A percentile compares a stretch with the other conserved stretches of the same genome.
These are phyloP conservation scores for Hemitrygon akajei DNA, from an alignment of 2,797 vertebrate genomes.

Conservation along the genomic window DNA sequence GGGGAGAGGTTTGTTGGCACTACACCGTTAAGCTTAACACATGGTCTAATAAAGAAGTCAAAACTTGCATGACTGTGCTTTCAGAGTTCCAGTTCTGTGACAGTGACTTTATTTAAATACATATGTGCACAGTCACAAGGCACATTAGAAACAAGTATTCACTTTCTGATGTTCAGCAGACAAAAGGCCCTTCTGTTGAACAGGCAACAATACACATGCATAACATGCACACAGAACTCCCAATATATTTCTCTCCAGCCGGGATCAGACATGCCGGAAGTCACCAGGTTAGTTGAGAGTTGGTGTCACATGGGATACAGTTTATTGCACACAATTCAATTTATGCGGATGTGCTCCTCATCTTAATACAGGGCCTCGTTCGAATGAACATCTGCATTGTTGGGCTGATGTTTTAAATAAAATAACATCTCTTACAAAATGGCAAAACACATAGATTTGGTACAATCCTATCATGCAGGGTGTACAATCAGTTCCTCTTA, in stretches of 20 bases:
- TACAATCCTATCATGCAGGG: conserved; percentile 24
- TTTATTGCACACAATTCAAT: conserved; percentile 36
- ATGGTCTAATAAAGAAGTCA: neutral
- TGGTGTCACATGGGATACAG: conserved; percentile 6
- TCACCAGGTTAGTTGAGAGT: neutral
- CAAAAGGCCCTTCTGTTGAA: neutral
- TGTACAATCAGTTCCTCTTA: conserved; percentile 23
- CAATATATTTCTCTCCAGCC: neutral
- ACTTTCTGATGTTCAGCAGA: conserved; percentile 26
- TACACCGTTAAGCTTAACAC: neutral
- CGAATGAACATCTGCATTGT: conserved; percentile 16
- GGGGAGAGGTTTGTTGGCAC: no score
- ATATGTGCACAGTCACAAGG: neutral
- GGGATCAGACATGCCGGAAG: neutral
- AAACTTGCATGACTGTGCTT: neutral
- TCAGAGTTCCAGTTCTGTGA: neutral
- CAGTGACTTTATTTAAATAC: neutral
- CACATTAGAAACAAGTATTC: neutral
- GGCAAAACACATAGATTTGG: conserved; percentile 3
- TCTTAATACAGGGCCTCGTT: conserved; percentile 23
- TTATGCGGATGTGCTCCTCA: conserved; percentile 17
- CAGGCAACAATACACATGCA: neutral
- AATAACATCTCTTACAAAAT: conserved; percentile 8
- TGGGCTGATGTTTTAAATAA: conserved; percentile 22
- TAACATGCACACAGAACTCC: conserved; percentile 16